A percentile compares a stretch with the other conserved stretches of the same genome.
Conservation (phyloP, 2,888 invertebrate genomes). For the Leucophora obtusa region DNA sequence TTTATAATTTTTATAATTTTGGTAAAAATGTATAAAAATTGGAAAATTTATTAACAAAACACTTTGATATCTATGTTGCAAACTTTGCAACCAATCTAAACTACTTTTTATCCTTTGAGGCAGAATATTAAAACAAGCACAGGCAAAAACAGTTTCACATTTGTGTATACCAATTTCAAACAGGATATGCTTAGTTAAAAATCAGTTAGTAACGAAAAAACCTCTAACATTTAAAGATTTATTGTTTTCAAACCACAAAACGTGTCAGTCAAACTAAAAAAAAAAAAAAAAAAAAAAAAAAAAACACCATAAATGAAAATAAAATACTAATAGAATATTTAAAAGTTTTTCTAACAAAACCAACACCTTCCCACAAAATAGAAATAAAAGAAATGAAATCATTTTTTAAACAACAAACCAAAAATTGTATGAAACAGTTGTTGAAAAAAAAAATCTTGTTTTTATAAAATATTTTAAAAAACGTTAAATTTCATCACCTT, state of each 20-base stretch:
- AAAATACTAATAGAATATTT: conserved; percentile 43
- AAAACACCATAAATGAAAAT: not conserved
- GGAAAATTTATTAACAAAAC: too few relatives aligned
- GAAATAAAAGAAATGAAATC: not conserved
- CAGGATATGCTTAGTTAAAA: conserved; percentile 30
- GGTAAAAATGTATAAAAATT: too few relatives aligned
- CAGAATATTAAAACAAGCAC: conserved; percentile 3
- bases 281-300: not conserved
- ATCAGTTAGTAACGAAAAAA: conserved; percentile 20
- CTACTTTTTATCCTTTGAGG: not conserved
- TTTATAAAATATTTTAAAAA: too few relatives aligned
- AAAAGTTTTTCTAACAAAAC: not conserved
- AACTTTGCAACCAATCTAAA: conserved; percentile 13
- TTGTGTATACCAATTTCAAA: conserved; percentile 18
- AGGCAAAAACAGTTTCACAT: not conserved
- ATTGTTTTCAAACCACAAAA: conserved; percentile 47
- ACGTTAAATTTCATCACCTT: too few relatives aligned
- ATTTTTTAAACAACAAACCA: not conserved
- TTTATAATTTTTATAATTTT: too few relatives aligned
- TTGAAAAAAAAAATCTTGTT: too few relatives aligned
- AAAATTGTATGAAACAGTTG: too few relatives aligned
- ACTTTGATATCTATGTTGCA: not conserved
- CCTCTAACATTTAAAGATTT: conserved; percentile 38
- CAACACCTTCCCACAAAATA: not conserved
- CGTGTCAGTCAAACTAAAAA: conserved; percentile 35